Evolutionary conservation across 2,888 invertebrate species (phyloP), one percentile per base, ranked within the genome.

Genomic region (Aquatica leii): DNA sequence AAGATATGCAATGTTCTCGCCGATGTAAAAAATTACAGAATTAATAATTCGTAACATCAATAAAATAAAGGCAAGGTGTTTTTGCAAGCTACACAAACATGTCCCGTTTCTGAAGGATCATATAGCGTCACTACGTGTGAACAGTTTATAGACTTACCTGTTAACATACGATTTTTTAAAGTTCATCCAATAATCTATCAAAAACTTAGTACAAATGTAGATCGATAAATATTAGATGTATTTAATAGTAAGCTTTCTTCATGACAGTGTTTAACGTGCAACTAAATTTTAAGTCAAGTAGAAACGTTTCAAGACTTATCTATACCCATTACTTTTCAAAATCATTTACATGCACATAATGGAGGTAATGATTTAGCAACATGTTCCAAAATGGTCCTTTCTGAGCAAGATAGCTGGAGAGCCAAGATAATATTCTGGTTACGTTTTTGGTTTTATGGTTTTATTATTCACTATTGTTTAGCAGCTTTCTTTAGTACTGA

Each of bases 401-500:
- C 82, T 1, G 78, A 76, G 58, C 82, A 83, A 65, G 85, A 86
- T 53, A 83, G 85, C 50, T 86, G 86, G 86, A 73, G 91, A 24
- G 83, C 86, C 6, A 96, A 95, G 95, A 82, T 97, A 69, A 87
- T 93, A 76, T 89, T 91, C 59, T 94, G 95, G 91, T 84, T 97
- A 69, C 86, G 89, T 62, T 94, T 95, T 11, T 97, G 95, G 94
- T 90, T 97, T 76, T 95, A 95, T 86, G 97, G 97, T 0, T 97
- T 97, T 0, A 89, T 92, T 1, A 93, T 98, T 15, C 94, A 97
- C 76, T 97, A 98, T 80, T 99, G 99, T 77, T 87, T 99, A 63
- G 92, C 96, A 0, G 97, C 97, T 0, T 99, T 99, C 83, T 99
- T 99, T 82, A 97, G 97, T 74, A 97, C 97, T 0, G 99, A 99